These are phyloP conservation scores for Carassius gibelio DNA, from an alignment of 2,113 vertebrate genomes.

Conservation along the genomic window DNA sequence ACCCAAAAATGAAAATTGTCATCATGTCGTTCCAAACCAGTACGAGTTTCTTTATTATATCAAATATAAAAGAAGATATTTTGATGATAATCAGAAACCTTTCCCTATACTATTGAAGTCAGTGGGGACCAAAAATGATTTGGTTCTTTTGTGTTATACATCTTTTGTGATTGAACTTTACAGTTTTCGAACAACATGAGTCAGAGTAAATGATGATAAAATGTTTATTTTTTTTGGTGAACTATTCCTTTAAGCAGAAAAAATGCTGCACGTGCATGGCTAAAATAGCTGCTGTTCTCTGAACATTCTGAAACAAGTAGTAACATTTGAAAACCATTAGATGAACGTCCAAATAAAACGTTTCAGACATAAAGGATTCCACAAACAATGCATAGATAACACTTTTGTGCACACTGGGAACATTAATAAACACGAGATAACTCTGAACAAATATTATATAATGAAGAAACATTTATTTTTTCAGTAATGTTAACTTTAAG, in stretches of 20 bases:
- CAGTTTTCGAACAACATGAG: not conserved
- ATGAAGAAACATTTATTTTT: not conserved
- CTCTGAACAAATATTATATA: not conserved
- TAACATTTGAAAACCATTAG: not conserved
- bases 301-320: not conserved
- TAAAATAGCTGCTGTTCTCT: not conserved
- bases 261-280: not conserved
- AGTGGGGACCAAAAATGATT: too few relatives aligned
- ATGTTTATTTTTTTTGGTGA: not conserved
- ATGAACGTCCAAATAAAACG: not conserved
- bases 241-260: not conserved
- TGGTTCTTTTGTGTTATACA: not conserved
- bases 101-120: too few relatives aligned
- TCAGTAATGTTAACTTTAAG: not conserved
- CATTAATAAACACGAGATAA: too few relatives aligned
- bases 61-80: too few relatives aligned
- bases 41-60: too few relatives aligned
- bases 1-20: not conserved
- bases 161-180: too few relatives aligned
- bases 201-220: not conserved
- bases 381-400: not conserved
- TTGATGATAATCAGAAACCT: too few relatives aligned
- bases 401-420: not conserved
- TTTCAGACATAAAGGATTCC: not conserved
- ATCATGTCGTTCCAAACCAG: not conserved